Percentiles rank a stretch among this genome's conserved stretches.
These are phyloP conservation scores for Lethenteron camtschaticum DNA, from an alignment of 2,113 vertebrate genomes.

Conservation along the genomic window DNA sequence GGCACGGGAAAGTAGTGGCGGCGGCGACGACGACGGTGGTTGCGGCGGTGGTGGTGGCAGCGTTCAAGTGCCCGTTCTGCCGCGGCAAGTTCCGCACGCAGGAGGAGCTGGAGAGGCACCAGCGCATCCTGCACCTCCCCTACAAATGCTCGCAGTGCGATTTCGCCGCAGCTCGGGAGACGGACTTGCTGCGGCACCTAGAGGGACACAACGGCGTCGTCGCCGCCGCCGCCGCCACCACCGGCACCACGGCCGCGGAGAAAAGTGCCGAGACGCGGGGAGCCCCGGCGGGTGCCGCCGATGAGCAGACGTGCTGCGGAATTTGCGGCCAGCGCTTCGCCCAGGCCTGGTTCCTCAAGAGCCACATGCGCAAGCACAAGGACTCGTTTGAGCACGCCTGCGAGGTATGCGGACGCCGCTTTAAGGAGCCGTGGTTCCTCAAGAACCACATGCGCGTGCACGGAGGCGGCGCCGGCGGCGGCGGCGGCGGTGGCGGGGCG, in stretches of 20 bases:
- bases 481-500: not conserved
- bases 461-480: not conserved
- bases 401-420: constrained; percentile 87
- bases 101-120: constrained; percentile 84
- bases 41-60: constrained; percentile 37
- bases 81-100: constrained; percentile 98
- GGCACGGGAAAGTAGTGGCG: no score
- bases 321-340: constrained; percentile 91
- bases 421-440: constrained; percentile 97
- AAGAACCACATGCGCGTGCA: constrained; percentile 99
- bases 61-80: constrained; percentile 91
- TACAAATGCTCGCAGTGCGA: constrained; percentile 96
- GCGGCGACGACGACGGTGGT: no score
- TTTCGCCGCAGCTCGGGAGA: constrained; percentile 82
- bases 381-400: constrained; percentile 98
- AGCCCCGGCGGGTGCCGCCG: not conserved
- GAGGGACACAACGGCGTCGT: constrained; percentile 34
- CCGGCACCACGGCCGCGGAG: constrained; percentile 36
- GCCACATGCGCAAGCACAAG: constrained; percentile 98
- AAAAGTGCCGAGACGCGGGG: not conserved
- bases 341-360: constrained; percentile 97
- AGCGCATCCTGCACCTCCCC: constrained; percentile 92
- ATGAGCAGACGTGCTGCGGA: constrained; percentile 55
- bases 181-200: constrained; percentile 85
- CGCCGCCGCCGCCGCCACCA: constrained; percentile 64